A percentile compares a stretch with the other conserved stretches of the same genome.
These are phyloP conservation scores for Hemibagrus wyckioides DNA, from an alignment of 2,113 vertebrate genomes.

Conservation along the genomic window DNA sequence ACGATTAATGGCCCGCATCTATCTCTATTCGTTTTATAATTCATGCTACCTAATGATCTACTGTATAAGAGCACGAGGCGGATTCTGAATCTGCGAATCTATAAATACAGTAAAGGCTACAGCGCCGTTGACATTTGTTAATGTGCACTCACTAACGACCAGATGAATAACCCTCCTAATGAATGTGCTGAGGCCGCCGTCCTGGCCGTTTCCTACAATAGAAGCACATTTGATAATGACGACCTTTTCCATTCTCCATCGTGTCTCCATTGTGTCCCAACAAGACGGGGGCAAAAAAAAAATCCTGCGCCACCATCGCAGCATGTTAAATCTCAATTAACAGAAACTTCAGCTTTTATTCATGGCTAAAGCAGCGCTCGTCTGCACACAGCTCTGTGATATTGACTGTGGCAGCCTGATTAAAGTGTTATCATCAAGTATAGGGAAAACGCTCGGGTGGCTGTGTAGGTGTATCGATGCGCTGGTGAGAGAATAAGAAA, in stretches of 20 bases:
- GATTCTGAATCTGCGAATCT: conserved; percentile 45
- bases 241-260: conserved; percentile 56
- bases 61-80: conserved; percentile 46
- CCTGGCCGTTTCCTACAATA: conserved; percentile 57
- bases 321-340: conserved; percentile 27
- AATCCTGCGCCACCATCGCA: conserved; percentile 15
- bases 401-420: background rate
- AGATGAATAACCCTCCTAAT: conserved; percentile 60
- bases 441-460: background rate
- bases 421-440: conserved; percentile 27
- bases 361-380: background rate
- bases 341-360: conserved; percentile 6
- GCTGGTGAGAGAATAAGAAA: background rate
- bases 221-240: conserved; percentile 55
- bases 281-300: conserved; percentile 12
- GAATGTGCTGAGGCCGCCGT: conserved; percentile 56
- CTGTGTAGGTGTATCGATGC: conserved; percentile 8
- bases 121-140: conserved; percentile 56
- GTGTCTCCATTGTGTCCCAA: conserved; percentile 24
- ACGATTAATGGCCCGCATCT: conserved; percentile 33
- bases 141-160: conserved; percentile 62
- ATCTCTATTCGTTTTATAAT: conserved; percentile 46
- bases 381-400: background rate
- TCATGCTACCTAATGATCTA: conserved; percentile 44
- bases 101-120: conserved; percentile 58